Evolutionary conservation across 2,888 invertebrate species (phyloP).

Genomic region (Merodon equestris): DNA sequence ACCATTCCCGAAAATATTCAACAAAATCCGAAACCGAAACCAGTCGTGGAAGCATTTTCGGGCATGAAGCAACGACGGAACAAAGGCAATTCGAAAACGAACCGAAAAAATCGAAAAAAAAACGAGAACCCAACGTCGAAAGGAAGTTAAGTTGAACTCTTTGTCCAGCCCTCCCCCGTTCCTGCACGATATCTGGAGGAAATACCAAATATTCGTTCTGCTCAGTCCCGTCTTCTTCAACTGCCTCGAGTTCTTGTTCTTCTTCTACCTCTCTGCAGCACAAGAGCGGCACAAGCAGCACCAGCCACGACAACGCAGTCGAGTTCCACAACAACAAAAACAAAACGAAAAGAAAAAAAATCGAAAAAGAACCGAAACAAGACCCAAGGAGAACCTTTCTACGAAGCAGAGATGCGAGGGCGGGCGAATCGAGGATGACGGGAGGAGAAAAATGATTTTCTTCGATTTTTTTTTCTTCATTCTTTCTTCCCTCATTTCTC

Average conservation of each 20-base stretch:
- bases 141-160: constrained; percentile 43
- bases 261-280: constrained; percentile 10
- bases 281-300: too few relatives aligned
- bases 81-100: constrained; percentile 23
- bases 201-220: constrained; percentile 48
- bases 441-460: constrained; percentile 50
- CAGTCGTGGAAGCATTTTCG: too few relatives aligned
- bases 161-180: constrained; percentile 7
- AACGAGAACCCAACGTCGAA: constrained; percentile 28
- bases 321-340: constrained; percentile 37
- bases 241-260: too few relatives aligned
- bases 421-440: background rate
- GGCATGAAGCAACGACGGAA: background rate
- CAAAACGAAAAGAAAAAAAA: constrained; percentile 39
- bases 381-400: constrained; percentile 45
- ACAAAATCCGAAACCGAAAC: too few relatives aligned
- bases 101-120: constrained; percentile 17
- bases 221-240: too few relatives aligned
- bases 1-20: too few relatives aligned
- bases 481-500: constrained; percentile 33
- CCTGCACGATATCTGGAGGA: constrained; percentile 4
- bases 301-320: constrained; percentile 27
- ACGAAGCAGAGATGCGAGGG: constrained; percentile 18
- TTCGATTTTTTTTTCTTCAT: constrained; percentile 33
- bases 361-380: too few relatives aligned